Percentiles rank a stretch among this genome's conserved stretches.
Conservation (phyloP, 2,888 invertebrate genomes). For the Junonia oenone region DNA sequence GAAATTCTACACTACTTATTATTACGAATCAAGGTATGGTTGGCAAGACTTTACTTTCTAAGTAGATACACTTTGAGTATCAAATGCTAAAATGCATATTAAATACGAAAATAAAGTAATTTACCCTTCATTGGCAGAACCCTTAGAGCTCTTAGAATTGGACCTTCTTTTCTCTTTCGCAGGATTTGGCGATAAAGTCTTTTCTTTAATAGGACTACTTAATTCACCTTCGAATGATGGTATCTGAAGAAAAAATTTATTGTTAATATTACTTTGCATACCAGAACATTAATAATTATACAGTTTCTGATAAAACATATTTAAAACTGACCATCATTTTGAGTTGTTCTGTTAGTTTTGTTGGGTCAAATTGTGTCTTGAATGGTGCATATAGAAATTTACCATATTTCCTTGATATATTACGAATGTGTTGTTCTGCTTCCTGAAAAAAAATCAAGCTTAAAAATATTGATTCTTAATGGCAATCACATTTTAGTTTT, state of each 20-base stretch:
- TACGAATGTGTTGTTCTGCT: conserved; percentile 86
- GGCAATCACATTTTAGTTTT: not conserved
- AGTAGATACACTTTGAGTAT: too few species aligned
- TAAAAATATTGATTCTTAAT: not conserved
- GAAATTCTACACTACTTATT: too few species aligned
- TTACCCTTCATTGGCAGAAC: conserved; percentile 56
- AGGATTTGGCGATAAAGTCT: conserved; percentile 38
- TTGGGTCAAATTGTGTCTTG: conserved; percentile 83
- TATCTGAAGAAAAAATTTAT: conserved; percentile 43
- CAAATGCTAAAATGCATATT: not conserved
- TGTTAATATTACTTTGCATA: not conserved
- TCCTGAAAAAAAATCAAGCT: conserved; percentile 72
- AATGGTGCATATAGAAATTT: conserved; percentile 86
- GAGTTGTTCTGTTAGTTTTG: conserved; percentile 80
- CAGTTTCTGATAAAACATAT: too few species aligned
- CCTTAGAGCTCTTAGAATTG: conserved; percentile 57
- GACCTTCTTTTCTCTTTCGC: conserved; percentile 50
- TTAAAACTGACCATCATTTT: conserved; percentile 83
- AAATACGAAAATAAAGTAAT: too few species aligned
- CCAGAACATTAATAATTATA: not conserved
- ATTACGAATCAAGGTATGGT: too few species aligned
- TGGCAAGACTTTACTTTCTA: too few species aligned
- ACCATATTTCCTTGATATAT: conserved; percentile 85
- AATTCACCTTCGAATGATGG: conserved; percentile 62
- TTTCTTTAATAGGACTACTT: conserved; percentile 39